Conservation (phyloP, 2,888 invertebrate species). For the Lampropteryx suffumata region DNA sequence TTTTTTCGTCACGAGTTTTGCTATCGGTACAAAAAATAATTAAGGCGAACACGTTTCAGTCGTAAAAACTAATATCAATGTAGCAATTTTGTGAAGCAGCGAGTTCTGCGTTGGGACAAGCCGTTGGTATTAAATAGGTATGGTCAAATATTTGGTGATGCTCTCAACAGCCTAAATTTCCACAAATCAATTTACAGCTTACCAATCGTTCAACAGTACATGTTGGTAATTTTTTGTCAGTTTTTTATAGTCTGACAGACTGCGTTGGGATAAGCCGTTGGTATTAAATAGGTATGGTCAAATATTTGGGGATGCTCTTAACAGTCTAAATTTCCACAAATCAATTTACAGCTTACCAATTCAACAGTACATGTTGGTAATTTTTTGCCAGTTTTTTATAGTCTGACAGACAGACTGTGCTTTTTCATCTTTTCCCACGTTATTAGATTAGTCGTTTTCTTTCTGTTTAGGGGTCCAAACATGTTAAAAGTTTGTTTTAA, state of each 20-base stretch:
- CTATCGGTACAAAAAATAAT: conserved; percentile 41
- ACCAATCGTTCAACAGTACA: too few species aligned
- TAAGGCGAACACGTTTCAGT: conserved; percentile 33
- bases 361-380: too few species aligned
- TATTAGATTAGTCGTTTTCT: too few species aligned
- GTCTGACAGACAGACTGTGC: too few species aligned
- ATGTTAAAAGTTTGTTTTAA: too few species aligned
- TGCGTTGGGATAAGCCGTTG: neutral
- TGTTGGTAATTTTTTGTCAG: too few species aligned
- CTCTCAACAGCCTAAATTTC: neutral
- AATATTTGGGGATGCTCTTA: neutral
- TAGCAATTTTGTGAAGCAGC: conserved; percentile 19
- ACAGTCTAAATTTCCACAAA: neutral
- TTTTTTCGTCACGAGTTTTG: conserved; percentile 55
- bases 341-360: too few species aligned
- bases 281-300: neutral
- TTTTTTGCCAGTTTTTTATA: too few species aligned
- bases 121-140: neutral
- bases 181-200: too few species aligned
- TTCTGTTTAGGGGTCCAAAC: too few species aligned
- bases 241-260: too few species aligned
- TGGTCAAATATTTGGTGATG: neutral
- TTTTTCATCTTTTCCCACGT: too few species aligned
- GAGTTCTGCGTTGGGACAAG: neutral
- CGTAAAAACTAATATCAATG: conserved; percentile 32